phyloP scores from a whole-genome alignment of 2,113 vertebrate genomes.

The Trogon melanurus region DNA sequence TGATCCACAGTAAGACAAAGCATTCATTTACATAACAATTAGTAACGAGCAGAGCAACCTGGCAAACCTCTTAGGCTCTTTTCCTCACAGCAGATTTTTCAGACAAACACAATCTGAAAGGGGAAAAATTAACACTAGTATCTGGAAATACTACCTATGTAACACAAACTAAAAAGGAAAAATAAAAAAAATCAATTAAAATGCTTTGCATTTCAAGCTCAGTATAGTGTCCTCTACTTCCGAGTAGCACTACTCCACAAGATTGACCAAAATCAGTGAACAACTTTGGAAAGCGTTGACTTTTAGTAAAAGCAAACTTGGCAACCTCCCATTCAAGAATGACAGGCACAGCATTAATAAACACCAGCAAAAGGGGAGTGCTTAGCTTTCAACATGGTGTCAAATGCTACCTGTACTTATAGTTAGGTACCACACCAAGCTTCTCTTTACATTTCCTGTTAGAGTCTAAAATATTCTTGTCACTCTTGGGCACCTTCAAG shows the following conservation, averaged over 20 bases:
- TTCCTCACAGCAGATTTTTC: neutral
- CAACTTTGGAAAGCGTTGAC: neutral
- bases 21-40: neutral
- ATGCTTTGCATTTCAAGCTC: neutral
- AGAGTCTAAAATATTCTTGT: neutral
- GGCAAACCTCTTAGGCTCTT: neutral
- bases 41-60: neutral
- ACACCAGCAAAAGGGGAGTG: neutral
- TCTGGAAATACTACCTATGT: neutral
- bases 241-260: neutral
- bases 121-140: neutral
- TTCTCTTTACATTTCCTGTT: neutral
- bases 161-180: neutral
- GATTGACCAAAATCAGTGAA: neutral
- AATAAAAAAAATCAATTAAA: neutral
- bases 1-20: neutral
- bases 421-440: neutral
- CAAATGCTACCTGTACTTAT: neutral
- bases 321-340: neutral
- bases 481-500: neutral
- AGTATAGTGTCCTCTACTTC: neutral
- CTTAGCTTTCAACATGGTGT: neutral
- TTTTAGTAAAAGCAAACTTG: neutral
- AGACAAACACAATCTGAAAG: neutral
- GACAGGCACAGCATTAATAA: neutral